Percentiles rank a stretch among this genome's conserved stretches.
Conservation (phyloP, 2,113 vertebrate species). For the Eptatretus burgeri region DNA sequence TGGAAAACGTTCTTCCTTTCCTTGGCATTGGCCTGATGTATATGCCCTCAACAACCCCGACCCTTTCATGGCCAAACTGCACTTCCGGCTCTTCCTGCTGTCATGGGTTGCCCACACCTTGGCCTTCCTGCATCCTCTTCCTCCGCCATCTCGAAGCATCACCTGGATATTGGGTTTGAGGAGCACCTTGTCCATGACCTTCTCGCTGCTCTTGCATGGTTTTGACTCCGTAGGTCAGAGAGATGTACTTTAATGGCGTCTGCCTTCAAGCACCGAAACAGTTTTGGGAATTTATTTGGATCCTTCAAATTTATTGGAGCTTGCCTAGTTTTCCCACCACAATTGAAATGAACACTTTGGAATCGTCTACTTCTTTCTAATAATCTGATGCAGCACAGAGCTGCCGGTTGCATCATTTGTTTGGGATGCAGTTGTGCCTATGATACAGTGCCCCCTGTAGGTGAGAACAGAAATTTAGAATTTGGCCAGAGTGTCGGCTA, state of each 20-base stretch:
- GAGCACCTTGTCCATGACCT: constrained; percentile 38
- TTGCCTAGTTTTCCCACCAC: no score
- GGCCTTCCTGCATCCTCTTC: constrained; percentile 27
- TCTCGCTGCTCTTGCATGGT: no score
- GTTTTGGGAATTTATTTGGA: constrained; percentile 18
- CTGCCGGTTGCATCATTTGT: no score
- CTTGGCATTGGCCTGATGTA: constrained; percentile 44
- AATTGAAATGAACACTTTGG: no score
- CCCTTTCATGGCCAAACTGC: constrained; percentile 27
- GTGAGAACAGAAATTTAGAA: no score
- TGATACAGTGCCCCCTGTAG: no score
- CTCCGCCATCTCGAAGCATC: constrained; percentile 40
- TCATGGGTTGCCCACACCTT: constrained; percentile 33
- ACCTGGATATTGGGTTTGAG: constrained; percentile 19
- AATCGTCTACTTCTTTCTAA: no score
- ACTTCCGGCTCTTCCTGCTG: constrained; percentile 40
- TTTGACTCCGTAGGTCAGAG: constrained; percentile 18
- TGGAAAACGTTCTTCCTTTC: constrained; percentile 64
- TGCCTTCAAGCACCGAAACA: constrained; percentile 9
- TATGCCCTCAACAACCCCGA: constrained; percentile 28
- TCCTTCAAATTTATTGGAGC: no score
- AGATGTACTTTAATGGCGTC: constrained; percentile 13
- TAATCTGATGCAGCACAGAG: no score
- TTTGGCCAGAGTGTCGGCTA: no score
- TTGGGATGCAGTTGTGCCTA: no score